Evolutionary conservation across 2,797 vertebrate genomes (phyloP).

Genomic region (Chelonia mydas): DNA sequence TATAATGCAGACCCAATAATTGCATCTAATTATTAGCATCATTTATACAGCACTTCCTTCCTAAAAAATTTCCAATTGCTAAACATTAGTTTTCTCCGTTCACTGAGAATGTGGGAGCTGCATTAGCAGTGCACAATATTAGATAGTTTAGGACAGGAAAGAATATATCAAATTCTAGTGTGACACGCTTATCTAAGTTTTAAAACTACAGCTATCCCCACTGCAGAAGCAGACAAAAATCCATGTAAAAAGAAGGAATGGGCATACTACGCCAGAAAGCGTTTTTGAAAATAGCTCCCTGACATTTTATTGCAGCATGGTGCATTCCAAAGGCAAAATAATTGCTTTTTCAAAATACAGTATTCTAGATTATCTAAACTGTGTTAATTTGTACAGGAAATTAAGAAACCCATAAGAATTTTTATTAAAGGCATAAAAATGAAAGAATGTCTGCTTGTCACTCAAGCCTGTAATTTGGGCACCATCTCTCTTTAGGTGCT

Average conservation of each 20-base stretch:
- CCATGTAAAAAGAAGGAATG: background rate
- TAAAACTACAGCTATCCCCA: background rate
- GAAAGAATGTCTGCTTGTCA: too few relatives aligned
- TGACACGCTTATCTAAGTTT: background rate
- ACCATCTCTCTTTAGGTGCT: too few relatives aligned
- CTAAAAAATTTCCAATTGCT: background rate
- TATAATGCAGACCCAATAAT: background rate
- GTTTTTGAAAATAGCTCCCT: background rate
- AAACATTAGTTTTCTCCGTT: background rate
- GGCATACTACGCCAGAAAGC: background rate
- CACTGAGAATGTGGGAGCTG: background rate
- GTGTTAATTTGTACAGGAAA: too few relatives aligned
- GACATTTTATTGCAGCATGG: background rate
- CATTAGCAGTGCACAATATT: background rate
- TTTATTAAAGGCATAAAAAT: too few relatives aligned
- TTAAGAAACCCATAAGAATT: too few relatives aligned
- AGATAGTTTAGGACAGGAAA: background rate
- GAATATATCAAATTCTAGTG: background rate
- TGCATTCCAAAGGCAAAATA: background rate
- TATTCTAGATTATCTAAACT: background rate
- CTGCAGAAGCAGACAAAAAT: background rate
- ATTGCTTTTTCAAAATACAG: background rate
- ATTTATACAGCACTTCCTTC: background rate
- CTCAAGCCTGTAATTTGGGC: too few relatives aligned
- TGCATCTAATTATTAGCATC: background rate